These are phyloP conservation scores for Butorides virescens DNA, from an alignment of 2,113 vertebrate species.

Conservation along the genomic window DNA sequence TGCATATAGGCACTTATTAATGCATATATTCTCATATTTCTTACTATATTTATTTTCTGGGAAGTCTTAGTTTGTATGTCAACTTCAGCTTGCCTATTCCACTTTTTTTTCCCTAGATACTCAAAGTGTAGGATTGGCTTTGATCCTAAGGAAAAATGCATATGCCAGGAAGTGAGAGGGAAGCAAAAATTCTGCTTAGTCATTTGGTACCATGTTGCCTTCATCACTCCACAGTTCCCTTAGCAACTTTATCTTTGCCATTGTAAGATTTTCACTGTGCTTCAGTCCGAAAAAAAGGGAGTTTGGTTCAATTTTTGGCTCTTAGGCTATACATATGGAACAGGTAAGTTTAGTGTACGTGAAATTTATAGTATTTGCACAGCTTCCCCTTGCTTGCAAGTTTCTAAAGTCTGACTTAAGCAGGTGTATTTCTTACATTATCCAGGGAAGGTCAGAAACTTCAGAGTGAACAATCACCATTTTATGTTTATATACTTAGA, in stretches of 20 bases:
- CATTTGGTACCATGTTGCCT: neutral
- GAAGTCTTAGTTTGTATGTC: neutral
- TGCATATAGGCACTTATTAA: neutral
- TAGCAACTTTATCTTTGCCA: neutral
- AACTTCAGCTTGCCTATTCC: neutral
- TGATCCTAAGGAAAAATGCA: neutral
- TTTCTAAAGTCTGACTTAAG: neutral
- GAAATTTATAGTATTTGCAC: neutral
- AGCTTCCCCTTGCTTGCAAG: neutral
- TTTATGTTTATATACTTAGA: neutral
- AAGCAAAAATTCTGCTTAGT: neutral
- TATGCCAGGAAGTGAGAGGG: neutral
- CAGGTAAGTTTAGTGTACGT: neutral
- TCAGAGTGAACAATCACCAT: neutral
- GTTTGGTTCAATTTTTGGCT: neutral
- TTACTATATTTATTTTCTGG: neutral
- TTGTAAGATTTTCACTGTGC: neutral
- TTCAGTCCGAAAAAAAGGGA: neutral
- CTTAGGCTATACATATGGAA: neutral
- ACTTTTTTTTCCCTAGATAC: neutral
- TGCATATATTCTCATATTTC: neutral
- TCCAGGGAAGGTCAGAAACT: neutral
- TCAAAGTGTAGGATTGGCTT: neutral
- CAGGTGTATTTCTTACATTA: neutral
- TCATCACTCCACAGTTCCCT: neutral